phyloP scores from a whole-genome alignment of 2,888 invertebrate genomes.

The Nudaria mundana region DNA sequence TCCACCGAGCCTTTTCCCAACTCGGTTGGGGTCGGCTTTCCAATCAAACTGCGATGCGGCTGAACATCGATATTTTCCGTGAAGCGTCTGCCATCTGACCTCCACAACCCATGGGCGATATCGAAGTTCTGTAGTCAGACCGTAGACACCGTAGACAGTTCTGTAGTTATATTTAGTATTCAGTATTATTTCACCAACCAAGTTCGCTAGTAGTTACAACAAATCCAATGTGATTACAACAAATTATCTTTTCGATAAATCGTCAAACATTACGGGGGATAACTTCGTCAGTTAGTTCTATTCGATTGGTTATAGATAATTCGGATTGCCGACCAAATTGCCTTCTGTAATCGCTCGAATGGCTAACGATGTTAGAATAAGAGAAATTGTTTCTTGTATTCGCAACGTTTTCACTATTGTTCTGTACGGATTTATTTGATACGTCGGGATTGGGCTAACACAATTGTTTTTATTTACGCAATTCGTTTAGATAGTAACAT shows the following conservation, averaged over 20 bases:
- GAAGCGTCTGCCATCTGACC: too few relatives aligned
- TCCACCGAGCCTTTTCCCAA: too few relatives aligned
- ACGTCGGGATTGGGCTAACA: neutral
- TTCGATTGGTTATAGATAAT: conserved; percentile 74
- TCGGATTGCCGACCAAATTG: conserved; percentile 59
- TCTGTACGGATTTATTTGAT: conserved; percentile 1
- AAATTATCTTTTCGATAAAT: conserved; percentile 57
- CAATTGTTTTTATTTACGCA: conserved; percentile 2
- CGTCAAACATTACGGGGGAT: conserved; percentile 45
- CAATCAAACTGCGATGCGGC: too few relatives aligned
- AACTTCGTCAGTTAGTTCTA: conserved; percentile 62
- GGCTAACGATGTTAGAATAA: conserved; percentile 21
- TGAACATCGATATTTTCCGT: too few relatives aligned
- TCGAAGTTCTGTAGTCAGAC: too few relatives aligned
- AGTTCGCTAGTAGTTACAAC: too few relatives aligned
- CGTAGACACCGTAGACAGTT: too few relatives aligned
- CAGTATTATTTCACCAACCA: too few relatives aligned
- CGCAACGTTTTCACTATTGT: neutral
- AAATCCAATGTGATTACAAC: conserved; percentile 12
- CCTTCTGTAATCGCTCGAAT: conserved; percentile 40
- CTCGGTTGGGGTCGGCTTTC: too few relatives aligned
- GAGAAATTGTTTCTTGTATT: conserved; percentile 16
- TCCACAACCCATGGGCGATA: too few relatives aligned
- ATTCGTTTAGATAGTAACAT: too few relatives aligned
- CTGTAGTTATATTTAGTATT: too few relatives aligned